Evolutionary conservation across 1,140 invertebrate genomes (phyloP), one percentile per base, ranked within the genome.

Genomic region (Orchesella cincta): DNA sequence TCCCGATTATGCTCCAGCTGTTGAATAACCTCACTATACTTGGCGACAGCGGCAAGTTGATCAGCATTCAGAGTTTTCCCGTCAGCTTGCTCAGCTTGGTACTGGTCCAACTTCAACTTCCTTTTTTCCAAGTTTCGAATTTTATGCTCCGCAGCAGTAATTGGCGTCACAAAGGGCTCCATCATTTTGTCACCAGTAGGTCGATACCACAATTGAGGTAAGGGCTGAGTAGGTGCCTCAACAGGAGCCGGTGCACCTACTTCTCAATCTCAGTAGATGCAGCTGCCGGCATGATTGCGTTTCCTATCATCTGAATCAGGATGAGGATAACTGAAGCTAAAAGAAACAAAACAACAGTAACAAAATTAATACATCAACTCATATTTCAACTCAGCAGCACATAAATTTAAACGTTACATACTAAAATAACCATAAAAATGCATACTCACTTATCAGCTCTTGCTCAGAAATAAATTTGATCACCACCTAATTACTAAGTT

Each of bases 91-190:
- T 94, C 89, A 77, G 92, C 90, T 83, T 90, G 89, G 82, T 95
- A 95, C 0, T 89, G 90, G 86, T 95, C 93, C 81, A 96, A 86
- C 86, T 93, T 95, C 46, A 88, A 95, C 93, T 97, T 97, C 84
- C 95, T 90, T 88, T 98, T 98, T 85, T 97, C 95, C 87, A 97
- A 89, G 88, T 97, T 97, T 75, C 95, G 90, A 83, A 97, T 95
- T 90, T 97, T 97, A 86, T 97, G 95, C 86, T 96, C 94, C 84
- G 97, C 90, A 82, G 94, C 89, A 78, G 88, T 90, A 83, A 95
- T 89, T 83, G 92, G 91, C 88, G 94, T 92, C 87, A 92, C 91
- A 84, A 94, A 88, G 78, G 93, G 92, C 80, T 91, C 90, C 79
- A 84, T 84, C 84, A 87, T 85, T 88, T 91, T 78, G 67, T 36